Conservation (phyloP, 2,888 invertebrate genomes). For the Patella depressa region DNA sequence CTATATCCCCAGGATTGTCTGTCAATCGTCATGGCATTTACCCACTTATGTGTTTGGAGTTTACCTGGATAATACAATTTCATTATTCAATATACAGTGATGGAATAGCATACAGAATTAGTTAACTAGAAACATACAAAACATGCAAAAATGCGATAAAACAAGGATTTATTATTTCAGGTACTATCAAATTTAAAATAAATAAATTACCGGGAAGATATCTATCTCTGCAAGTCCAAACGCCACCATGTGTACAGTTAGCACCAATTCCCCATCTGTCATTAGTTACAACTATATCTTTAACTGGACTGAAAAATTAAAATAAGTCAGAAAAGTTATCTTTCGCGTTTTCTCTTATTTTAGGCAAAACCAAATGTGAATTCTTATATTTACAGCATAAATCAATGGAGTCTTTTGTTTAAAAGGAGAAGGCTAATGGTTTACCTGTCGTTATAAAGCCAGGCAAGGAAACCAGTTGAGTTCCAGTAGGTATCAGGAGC, state of each 20-base stretch:
- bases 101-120: no score
- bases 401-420: no score
- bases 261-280: conserved; percentile 59
- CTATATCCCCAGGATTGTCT: conserved; percentile 78
- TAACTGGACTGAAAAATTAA: conserved; percentile 39
- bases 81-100: no score
- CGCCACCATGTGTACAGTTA: conserved; percentile 59
- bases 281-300: conserved; percentile 59
- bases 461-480: conserved; percentile 68
- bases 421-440: not conserved
- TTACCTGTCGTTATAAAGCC: conserved; percentile 71
- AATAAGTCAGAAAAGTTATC: no score
- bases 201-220: conserved; percentile 78
- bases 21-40: conserved; percentile 94
- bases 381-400: no score
- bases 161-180: no score
- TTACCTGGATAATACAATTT: conserved; percentile 39
- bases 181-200: no score
- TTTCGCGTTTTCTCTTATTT: no score
- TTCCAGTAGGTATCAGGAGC: conserved; percentile 65
- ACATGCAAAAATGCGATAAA: no score
- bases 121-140: no score
- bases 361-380: no score
- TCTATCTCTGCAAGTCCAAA: conserved; percentile 54
- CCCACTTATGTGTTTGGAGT: conserved; percentile 85